Evolutionary conservation across 2,797 vertebrate genomes (phyloP).

Genomic region (Bucorvus abyssinicus): DNA sequence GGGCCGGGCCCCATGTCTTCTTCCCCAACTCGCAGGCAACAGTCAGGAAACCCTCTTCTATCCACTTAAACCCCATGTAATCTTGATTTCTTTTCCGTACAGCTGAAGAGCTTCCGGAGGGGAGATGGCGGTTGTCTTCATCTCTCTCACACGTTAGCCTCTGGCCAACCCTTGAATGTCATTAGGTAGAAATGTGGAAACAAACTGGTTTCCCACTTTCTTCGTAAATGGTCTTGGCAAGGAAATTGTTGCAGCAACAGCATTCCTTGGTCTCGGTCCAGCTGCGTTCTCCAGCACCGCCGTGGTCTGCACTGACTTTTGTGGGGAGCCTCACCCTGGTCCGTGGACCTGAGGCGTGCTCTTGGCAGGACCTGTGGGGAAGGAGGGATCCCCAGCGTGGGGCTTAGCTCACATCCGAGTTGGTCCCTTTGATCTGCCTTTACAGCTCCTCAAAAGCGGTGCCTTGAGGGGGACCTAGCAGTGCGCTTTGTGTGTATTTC

Average conservation of each 20-base stretch:
- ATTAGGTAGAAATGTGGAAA: not conserved
- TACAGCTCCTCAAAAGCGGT: not conserved
- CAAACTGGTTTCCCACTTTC: not conserved
- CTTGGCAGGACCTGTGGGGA: not conserved
- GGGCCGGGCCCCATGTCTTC: not conserved
- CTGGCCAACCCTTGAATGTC: not conserved
- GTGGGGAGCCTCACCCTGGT: not conserved
- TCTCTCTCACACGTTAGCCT: not conserved
- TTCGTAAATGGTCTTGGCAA: not conserved
- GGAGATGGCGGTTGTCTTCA: fast-evolving
- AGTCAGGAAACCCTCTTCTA: not conserved
- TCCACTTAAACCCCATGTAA: not conserved
- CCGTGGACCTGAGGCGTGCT: not conserved
- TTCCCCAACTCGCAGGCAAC: not conserved
- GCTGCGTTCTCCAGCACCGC: not conserved
- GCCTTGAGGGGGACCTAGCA: not conserved
- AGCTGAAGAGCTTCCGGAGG: not conserved
- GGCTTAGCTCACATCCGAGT: not conserved
- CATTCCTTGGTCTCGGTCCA: not conserved
- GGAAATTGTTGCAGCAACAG: not conserved
- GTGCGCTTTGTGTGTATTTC: not conserved
- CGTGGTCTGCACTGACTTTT: not conserved
- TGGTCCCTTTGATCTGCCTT: not conserved
- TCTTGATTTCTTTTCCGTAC: not conserved
- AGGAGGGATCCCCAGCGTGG: not conserved